Base-by-base conservation (phyloP, 2,888 invertebrate genomes). In the Heliconius ismenius region DNA sequence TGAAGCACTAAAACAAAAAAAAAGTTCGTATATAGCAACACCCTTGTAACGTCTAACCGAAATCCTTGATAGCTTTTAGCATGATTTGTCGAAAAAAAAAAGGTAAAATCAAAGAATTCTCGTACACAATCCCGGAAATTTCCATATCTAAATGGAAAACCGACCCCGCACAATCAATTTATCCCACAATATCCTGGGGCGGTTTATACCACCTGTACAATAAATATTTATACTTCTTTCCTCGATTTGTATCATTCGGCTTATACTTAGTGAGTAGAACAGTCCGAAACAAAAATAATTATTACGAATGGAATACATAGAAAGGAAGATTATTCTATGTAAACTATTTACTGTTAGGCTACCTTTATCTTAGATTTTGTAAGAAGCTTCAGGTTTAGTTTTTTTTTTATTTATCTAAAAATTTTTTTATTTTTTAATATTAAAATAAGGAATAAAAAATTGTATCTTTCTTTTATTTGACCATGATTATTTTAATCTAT, bases 121-220 rank as follows among this genome's bases (percentile, higher is more conserved):
- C 90, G 92, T 92, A 91, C 90, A 93, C 93, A 93, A 93, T 93
- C 93, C 92, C 88, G 88, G 88, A 92, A 92, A 94, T 94, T 93
- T 94, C 93, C 93, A 94, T 94, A 93, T 93, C 93, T 94, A 94
- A 94, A 94, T 94, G 93, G 93, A 93, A 94, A 94, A 93, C 92
- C 93, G 91, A 93, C 92, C 93, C 92, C 91, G 92, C 91, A 93
- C 93, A 94, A 93, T 94, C 93, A 94, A 94, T 94, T 93, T 93
- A 94, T 93, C 93, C 92, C 89, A 88, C 93, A 92, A 93, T 93
- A 93, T 93, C 92, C 92, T 92, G 90, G 86, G 91, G 92, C 92
- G 92, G 92, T 92, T 92, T 93, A 93, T 92, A 92, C 92, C 93
- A 93, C 93, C 93, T 93, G 93, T 92, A 92, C 92, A 91, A 93